phyloP scores from a whole-genome alignment of 2,888 invertebrate genomes.

The Romanomermis culicivorax region DNA sequence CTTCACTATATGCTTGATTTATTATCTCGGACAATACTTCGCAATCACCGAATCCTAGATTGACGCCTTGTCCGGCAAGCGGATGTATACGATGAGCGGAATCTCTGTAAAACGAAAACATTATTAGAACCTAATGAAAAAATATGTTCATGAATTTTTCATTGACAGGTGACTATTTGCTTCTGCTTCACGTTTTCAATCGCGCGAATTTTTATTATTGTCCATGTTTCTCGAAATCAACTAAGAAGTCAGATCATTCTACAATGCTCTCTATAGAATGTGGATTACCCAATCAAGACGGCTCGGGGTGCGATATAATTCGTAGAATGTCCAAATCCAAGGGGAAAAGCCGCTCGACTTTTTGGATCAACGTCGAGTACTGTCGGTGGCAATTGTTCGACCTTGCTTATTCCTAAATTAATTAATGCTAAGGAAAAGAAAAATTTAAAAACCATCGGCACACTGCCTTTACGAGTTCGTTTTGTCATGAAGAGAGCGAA shows the following conservation, averaged over 20 bases:
- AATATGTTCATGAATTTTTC: background rate
- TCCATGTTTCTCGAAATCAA: too few relatives aligned
- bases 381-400: slow-evolving; percentile 48
- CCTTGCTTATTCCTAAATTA: slow-evolving; percentile 17
- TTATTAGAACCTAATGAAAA: slow-evolving; percentile 9
- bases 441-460: too few relatives aligned
- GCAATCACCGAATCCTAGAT: slow-evolving; percentile 86
- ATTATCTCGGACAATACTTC: slow-evolving; percentile 47
- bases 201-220: too few relatives aligned
- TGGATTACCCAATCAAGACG: slow-evolving; percentile 68
- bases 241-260: too few relatives aligned
- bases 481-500: too few relatives aligned
- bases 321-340: slow-evolving; percentile 70
- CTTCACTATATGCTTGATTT: slow-evolving; percentile 47
- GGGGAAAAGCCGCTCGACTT: slow-evolving; percentile 67
- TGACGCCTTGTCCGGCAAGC: slow-evolving; percentile 88
- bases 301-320: slow-evolving; percentile 59
- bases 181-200: too few relatives aligned
- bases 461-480: too few relatives aligned
- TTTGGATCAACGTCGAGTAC: slow-evolving; percentile 38
- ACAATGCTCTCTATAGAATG: too few relatives aligned
- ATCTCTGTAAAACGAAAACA: slow-evolving; percentile 36
- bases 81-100: slow-evolving; percentile 62
- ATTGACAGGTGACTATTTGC: too few relatives aligned
- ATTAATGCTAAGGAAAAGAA: background rate